Conservation (phyloP, 2,113 vertebrate species). For the Pterophyllum scalare region DNA sequence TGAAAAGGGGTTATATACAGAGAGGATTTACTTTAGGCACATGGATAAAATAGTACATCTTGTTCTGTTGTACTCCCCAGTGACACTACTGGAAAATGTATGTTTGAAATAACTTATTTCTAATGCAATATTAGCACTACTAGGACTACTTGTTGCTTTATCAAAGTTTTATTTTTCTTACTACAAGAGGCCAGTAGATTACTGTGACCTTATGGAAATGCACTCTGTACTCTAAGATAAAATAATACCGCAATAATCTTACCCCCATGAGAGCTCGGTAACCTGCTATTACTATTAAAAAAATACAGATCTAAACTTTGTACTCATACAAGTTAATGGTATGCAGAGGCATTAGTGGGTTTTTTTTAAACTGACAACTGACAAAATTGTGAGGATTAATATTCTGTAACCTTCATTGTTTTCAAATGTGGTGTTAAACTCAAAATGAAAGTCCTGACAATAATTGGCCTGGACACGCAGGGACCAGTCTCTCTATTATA, state of each 20-base stretch:
- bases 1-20: conserved; percentile 13
- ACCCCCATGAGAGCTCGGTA: background rate
- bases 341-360: background rate
- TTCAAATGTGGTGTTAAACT: conserved; percentile 20
- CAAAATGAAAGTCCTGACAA: conserved; percentile 50
- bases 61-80: conserved; percentile 25
- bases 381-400: background rate
- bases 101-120: background rate
- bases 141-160: conserved; percentile 55
- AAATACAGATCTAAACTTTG: background rate
- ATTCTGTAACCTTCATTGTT: conserved; percentile 31
- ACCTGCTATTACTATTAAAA: background rate
- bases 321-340: background rate
- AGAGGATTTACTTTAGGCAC: conserved; percentile 21
- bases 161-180: conserved; percentile 20
- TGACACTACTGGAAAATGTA: conserved; percentile 6
- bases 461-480: conserved; percentile 62
- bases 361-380: background rate
- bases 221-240: background rate
- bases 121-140: background rate
- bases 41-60: conserved; percentile 46
- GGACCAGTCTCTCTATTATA: conserved; percentile 48
- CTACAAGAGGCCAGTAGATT: background rate
- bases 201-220: background rate
- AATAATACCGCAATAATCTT: background rate